A percentile compares a stretch with the other conserved stretches of the same genome.
These are phyloP conservation scores for Pharmacophagus antenor DNA, from an alignment of 2,888 invertebrate genomes.

Conservation along the genomic window DNA sequence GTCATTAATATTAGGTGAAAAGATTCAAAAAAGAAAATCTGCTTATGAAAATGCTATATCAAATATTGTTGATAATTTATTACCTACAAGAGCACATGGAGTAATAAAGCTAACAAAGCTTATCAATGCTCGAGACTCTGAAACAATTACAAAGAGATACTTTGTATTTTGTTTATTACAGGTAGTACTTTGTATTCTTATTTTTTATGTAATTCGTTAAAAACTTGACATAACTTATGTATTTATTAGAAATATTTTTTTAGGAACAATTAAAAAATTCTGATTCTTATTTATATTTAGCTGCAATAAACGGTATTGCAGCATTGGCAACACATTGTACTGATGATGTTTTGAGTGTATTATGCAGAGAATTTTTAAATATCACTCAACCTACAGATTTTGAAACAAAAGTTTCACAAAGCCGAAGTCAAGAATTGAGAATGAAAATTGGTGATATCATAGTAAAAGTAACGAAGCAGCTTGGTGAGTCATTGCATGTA, in stretches of 20 bases:
- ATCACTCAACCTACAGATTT: constrained; percentile 41
- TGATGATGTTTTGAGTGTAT: constrained; percentile 83
- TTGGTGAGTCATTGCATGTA: constrained; percentile 83
- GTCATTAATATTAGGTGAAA: constrained; percentile 48
- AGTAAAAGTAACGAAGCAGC: constrained; percentile 84
- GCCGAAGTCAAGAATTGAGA: constrained; percentile 79
- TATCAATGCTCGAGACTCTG: constrained; percentile 83
- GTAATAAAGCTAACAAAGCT: constrained; percentile 86
- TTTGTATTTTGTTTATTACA: constrained; percentile 86
- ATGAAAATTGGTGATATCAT: constrained; percentile 91
- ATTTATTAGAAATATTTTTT: constrained; percentile 39
- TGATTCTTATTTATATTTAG: constrained; percentile 91
- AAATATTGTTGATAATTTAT: constrained; percentile 84
- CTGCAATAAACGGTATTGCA: constrained; percentile 88
- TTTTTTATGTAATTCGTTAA: background rate
- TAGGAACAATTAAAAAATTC: constrained; percentile 87
- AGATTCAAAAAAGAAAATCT: constrained; percentile 45
- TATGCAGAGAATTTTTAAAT: constrained; percentile 85
- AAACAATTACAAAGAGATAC: constrained; percentile 83
- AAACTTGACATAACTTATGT: background rate
- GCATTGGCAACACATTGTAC: constrained; percentile 84
- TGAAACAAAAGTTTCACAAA: constrained; percentile 54
- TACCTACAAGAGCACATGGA: constrained; percentile 92
- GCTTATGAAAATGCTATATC: constrained; percentile 83
- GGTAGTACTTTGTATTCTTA: constrained; percentile 69